Percentiles rank a stretch among this genome's conserved stretches.
Conservation (phyloP, 2,113 vertebrate species). For the Chiloscyllium plagiosum region DNA sequence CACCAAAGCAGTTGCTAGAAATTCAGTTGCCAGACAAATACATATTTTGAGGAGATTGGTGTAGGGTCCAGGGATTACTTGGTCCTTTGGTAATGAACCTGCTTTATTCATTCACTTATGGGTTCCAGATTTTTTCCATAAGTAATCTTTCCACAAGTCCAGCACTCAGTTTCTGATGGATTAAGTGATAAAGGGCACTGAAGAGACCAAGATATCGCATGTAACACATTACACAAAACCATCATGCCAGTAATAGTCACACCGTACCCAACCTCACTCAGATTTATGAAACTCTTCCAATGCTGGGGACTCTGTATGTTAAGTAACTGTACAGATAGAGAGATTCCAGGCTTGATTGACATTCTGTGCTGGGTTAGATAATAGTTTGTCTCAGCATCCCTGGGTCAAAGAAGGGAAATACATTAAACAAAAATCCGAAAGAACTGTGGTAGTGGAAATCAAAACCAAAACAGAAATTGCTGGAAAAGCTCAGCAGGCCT, state of each 20-base stretch:
- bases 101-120: not conserved
- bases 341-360: not conserved
- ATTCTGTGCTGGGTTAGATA: not conserved
- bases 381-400: not conserved
- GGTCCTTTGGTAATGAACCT: not conserved
- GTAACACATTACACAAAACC: not conserved
- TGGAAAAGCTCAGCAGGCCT: too few relatives aligned
- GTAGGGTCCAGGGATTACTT: not conserved
- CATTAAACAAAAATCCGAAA: too few relatives aligned
- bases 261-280: not conserved
- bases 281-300: not conserved
- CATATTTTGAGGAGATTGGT: not conserved
- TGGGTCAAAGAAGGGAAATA: not conserved
- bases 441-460: too few relatives aligned
- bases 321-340: not conserved
- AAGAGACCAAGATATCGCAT: not conserved
- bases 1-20: not conserved
- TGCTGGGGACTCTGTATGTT: not conserved
- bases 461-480: too few relatives aligned
- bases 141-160: not conserved
- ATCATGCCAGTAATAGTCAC: not conserved
- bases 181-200: not conserved
- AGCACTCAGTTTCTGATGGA: not conserved
- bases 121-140: not conserved
- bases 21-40: not conserved